Percentiles rank a stretch among this genome's conserved stretches.
Conservation (phyloP, 2,113 vertebrate species). For the Pardalotus punctatus region DNA sequence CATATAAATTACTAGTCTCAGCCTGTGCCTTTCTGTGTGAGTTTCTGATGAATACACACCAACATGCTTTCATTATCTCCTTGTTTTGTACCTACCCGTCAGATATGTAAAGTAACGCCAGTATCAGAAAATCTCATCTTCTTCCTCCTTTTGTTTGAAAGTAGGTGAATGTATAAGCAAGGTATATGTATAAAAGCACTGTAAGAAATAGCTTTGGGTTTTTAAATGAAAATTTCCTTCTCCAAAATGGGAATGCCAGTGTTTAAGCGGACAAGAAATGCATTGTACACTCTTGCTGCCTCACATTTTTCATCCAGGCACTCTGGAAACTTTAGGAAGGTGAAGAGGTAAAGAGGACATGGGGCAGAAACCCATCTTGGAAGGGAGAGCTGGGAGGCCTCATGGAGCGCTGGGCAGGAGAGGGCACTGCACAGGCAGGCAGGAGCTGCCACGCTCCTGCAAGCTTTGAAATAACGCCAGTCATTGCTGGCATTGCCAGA, state of each 20-base stretch:
- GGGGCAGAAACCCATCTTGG: background rate
- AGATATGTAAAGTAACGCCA: background rate
- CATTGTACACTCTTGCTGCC: background rate
- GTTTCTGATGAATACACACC: slow-evolving; percentile 4
- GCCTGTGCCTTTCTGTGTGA: background rate
- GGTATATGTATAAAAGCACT: background rate
- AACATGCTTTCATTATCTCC: background rate
- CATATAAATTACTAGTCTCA: slow-evolving; percentile 16
- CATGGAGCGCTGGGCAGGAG: background rate
- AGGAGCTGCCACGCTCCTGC: background rate
- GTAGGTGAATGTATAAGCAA: background rate
- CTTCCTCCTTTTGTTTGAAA: slow-evolving; percentile 5
- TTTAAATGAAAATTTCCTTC: background rate
- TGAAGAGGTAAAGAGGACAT: background rate
- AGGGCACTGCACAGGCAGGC: background rate
- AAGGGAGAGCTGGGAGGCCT: background rate
- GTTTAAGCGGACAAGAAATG: background rate
- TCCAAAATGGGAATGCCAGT: background rate
- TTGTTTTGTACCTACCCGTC: background rate
- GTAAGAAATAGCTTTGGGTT: background rate
- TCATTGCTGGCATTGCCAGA: background rate
- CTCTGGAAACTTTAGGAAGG: background rate
- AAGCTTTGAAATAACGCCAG: background rate
- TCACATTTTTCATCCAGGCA: background rate
- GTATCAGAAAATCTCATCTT: slow-evolving; percentile 10